Evolutionary conservation across 1,140 invertebrate genomes (phyloP).

Genomic region (Zaprionus ornatus): DNA sequence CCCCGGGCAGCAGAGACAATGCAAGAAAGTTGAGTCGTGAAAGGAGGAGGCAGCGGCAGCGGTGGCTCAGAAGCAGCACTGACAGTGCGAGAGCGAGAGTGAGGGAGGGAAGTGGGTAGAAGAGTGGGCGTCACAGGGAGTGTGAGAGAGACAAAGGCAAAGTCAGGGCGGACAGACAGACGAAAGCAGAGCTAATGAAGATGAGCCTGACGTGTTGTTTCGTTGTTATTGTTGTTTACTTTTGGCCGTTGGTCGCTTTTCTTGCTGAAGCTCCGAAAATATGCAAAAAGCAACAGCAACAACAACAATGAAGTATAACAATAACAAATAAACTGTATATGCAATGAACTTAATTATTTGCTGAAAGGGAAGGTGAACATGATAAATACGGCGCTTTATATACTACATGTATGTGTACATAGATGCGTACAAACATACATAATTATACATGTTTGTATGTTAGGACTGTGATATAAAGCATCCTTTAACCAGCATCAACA

Average conservation of each 20-base stretch:
- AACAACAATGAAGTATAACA: slow-evolving; percentile 31
- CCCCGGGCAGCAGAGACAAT: slow-evolving; percentile 61
- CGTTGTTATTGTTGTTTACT: slow-evolving; percentile 57
- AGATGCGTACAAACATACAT: too few species aligned
- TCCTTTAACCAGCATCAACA: neutral
- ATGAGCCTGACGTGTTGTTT: slow-evolving; percentile 77
- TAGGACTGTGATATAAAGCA: neutral
- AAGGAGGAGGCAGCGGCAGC: slow-evolving; percentile 11
- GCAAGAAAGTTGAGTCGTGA: slow-evolving; percentile 69
- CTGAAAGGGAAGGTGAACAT: slow-evolving; percentile 45
- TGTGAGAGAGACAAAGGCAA: neutral
- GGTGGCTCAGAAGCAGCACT: slow-evolving; percentile 11
- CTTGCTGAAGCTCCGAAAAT: slow-evolving; percentile 74
- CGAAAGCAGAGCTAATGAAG: slow-evolving; percentile 77
- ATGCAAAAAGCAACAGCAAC: slow-evolving; percentile 55
- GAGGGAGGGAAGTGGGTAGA: slow-evolving; percentile 9
- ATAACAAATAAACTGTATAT: slow-evolving; percentile 59
- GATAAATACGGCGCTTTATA: slow-evolving; percentile 19
- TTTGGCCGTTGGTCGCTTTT: slow-evolving; percentile 65
- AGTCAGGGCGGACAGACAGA: slow-evolving; percentile 27
- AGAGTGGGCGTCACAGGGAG: neutral
- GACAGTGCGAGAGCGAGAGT: slow-evolving; percentile 42
- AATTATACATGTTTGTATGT: neutral
- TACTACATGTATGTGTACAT: neutral
- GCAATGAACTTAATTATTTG: slow-evolving; percentile 83